phyloP scores from a whole-genome alignment of 2,888 invertebrate species.

The Pseudoips prasinana region DNA sequence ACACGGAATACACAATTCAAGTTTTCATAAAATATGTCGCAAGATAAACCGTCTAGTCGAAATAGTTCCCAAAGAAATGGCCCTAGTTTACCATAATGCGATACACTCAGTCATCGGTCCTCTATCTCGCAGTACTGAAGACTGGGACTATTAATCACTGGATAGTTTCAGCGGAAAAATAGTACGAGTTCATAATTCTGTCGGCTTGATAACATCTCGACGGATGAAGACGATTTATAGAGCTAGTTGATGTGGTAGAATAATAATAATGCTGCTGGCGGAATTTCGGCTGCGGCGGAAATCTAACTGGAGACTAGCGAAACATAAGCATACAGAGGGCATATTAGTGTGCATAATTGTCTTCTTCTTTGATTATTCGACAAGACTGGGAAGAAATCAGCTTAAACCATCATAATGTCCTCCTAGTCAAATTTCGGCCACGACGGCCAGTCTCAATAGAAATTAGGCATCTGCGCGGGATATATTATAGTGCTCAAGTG shows the following conservation, averaged over 20 bases:
- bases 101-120: slow-evolving; percentile 64
- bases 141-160: slow-evolving; percentile 51
- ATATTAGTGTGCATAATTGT: no score
- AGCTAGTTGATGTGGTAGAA: slow-evolving; percentile 15
- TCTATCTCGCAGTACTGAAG: slow-evolving; percentile 57
- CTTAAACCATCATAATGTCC: no score
- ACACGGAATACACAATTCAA: slow-evolving; percentile 38
- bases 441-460: no score
- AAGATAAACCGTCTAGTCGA: slow-evolving; percentile 55
- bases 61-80: slow-evolving; percentile 69
- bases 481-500: no score
- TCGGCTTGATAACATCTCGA: slow-evolving; percentile 26
- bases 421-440: no score
- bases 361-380: no score
- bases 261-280: no score
- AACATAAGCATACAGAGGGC: no score
- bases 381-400: no score
- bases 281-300: no score
- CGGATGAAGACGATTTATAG: slow-evolving; percentile 28
- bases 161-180: slow-evolving; percentile 43
- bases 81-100: slow-evolving; percentile 63
- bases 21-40: slow-evolving; percentile 57
- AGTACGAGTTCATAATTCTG: slow-evolving; percentile 33
- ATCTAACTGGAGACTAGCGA: no score
- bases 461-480: no score